Conservation (phyloP, 2,113 vertebrate genomes). For the Sminthopsis crassicaudata region DNA sequence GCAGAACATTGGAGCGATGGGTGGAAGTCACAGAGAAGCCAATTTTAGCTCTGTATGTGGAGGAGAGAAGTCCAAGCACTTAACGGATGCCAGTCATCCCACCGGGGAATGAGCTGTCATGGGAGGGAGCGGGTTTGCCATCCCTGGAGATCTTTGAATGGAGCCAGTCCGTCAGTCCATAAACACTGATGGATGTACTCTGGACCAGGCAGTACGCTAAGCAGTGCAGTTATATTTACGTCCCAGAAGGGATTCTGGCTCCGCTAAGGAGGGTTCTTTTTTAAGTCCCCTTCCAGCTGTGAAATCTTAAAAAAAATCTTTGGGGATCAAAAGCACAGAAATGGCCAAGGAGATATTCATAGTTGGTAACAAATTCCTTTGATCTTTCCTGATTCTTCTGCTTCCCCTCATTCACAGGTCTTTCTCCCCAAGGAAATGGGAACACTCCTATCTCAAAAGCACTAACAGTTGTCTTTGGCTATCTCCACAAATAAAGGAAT, state of each 20-base stretch:
- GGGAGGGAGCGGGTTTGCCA: background rate
- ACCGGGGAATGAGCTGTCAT: background rate
- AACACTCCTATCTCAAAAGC: background rate
- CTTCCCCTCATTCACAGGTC: background rate
- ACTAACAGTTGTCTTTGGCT: background rate
- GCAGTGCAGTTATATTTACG: background rate
- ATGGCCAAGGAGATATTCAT: background rate
- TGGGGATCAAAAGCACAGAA: background rate
- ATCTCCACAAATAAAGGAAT: background rate
- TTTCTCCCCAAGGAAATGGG: background rate
- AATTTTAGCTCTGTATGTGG: background rate
- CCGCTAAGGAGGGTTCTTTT: background rate
- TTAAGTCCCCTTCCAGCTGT: background rate
- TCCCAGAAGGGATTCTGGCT: background rate
- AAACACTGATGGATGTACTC: background rate
- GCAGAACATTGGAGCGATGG: background rate
- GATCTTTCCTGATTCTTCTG: background rate
- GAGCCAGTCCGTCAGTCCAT: background rate
- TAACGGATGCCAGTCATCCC: background rate
- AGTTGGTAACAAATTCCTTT: background rate
- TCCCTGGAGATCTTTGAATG: background rate
- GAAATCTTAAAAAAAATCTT: background rate
- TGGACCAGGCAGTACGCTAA: background rate
- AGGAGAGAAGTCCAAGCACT: background rate
- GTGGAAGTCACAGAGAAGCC: background rate